phyloP scores from a whole-genome alignment of 2,888 invertebrate genomes.

The Mythimna vitellina region DNA sequence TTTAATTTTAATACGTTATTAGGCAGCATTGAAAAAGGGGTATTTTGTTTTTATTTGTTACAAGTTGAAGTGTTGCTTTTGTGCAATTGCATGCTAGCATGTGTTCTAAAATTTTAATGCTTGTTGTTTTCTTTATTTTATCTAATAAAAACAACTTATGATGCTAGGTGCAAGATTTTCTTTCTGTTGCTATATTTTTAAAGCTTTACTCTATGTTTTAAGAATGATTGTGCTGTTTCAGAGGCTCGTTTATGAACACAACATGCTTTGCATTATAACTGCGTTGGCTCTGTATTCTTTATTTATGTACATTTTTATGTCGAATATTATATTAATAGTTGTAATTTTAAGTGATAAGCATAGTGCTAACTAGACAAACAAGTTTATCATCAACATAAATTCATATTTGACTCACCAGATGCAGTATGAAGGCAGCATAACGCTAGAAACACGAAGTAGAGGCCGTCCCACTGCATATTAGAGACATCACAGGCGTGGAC shows the following conservation, averaged over 20 bases:
- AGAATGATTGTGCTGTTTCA: slow-evolving; percentile 22
- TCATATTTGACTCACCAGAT: slow-evolving; percentile 77
- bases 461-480: slow-evolving; percentile 88
- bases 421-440: slow-evolving; percentile 87
- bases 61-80: slow-evolving; percentile 14
- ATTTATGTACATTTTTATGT: slow-evolving; percentile 29
- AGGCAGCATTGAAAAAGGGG: slow-evolving; percentile 10
- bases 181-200: slow-evolving; percentile 3
- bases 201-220: slow-evolving; percentile 17
- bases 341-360: slow-evolving; percentile 48
- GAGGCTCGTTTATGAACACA: slow-evolving; percentile 4
- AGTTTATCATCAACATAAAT: slow-evolving; percentile 9
- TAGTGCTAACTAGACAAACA: slow-evolving; percentile 53
- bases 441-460: slow-evolving; percentile 87
- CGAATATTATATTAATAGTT: neutral
- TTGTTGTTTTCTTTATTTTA: slow-evolving; percentile 16
- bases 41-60: slow-evolving; percentile 16
- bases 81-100: slow-evolving; percentile 46
- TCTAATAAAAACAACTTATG: slow-evolving; percentile 34
- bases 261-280: slow-evolving; percentile 39
- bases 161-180: slow-evolving; percentile 40
- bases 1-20: slow-evolving; percentile 23
- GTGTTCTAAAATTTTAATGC: slow-evolving; percentile 21
- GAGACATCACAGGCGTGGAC: slow-evolving; percentile 86
- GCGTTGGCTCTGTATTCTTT: slow-evolving; percentile 17